These are phyloP conservation scores for Polyploca ridens DNA, from an alignment of 2,888 invertebrate genomes.

Conservation along the genomic window DNA sequence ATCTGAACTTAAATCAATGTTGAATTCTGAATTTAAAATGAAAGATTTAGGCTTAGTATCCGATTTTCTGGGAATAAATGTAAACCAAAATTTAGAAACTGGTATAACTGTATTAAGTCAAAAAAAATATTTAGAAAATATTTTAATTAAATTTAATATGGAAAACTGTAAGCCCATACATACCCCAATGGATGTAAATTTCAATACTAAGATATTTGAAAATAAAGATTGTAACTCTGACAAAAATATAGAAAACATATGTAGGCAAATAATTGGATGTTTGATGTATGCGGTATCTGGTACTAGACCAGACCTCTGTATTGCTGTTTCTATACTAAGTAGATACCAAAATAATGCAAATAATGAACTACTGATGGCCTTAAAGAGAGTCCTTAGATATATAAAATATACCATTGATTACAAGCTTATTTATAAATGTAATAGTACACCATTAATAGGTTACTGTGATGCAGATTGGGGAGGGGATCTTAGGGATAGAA, in stretches of 20 bases:
- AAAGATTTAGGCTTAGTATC: no score
- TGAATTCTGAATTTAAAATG: no score
- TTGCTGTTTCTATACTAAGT: background rate
- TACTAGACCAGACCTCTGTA: background rate
- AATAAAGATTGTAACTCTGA: background rate
- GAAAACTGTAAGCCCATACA: no score
- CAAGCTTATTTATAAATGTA: background rate
- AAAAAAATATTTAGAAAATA: no score
- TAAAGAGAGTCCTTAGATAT: background rate
- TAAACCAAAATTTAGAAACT: no score
- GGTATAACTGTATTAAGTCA: no score
- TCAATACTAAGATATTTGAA: no score
- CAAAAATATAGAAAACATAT: background rate
- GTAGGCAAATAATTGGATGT: background rate
- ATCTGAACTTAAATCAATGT: no score
- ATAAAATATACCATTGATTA: background rate
- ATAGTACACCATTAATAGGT: background rate
- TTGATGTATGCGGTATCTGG: background rate
- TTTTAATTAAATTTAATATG: no score
- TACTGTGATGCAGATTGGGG: background rate
- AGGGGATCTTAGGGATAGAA: background rate
- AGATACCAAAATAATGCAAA: background rate
- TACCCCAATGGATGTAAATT: no score
- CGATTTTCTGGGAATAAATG: no score
- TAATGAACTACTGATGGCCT: background rate